phyloP scores from a whole-genome alignment of 2,888 invertebrate species.

The Sphaerophoria taeniata region DNA sequence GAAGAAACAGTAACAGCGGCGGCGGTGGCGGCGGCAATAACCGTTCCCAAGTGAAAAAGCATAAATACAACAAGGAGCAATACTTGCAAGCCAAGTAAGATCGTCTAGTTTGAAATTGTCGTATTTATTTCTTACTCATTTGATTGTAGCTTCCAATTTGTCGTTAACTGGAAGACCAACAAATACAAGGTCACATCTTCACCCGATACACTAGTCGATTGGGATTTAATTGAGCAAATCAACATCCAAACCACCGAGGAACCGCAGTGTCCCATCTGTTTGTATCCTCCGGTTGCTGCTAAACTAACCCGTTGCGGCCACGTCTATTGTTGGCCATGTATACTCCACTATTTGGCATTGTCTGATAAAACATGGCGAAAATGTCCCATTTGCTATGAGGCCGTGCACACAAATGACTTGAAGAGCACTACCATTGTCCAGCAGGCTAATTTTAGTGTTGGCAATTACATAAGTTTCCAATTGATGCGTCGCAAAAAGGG shows the following conservation, averaged over 20 bases:
- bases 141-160: slow-evolving; percentile 94
- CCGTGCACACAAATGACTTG: slow-evolving; percentile 90
- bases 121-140: not conserved
- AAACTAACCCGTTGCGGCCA: slow-evolving; percentile 98
- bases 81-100: slow-evolving; percentile 96
- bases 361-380: slow-evolving; percentile 92
- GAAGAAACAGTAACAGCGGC: slow-evolving; percentile 75
- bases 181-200: slow-evolving; percentile 88
- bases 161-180: slow-evolving; percentile 92
- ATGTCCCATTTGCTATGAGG: slow-evolving; percentile 96
- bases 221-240: slow-evolving; percentile 97
- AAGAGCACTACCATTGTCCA: slow-evolving; percentile 87
- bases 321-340: slow-evolving; percentile 97
- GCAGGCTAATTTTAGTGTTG: slow-evolving; percentile 82
- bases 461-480: slow-evolving; percentile 89
- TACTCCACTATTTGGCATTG: slow-evolving; percentile 94
- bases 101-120: not conserved
- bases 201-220: slow-evolving; percentile 95
- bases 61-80: slow-evolving; percentile 95
- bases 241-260: slow-evolving; percentile 87
- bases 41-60: slow-evolving; percentile 81
- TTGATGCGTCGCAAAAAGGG: slow-evolving; percentile 93
- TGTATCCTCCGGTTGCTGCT: slow-evolving; percentile 92
- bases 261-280: slow-evolving; percentile 95
- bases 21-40: too few relatives aligned